phyloP scores from a whole-genome alignment of 2,113 vertebrate species.

The Pao palembangensis region DNA sequence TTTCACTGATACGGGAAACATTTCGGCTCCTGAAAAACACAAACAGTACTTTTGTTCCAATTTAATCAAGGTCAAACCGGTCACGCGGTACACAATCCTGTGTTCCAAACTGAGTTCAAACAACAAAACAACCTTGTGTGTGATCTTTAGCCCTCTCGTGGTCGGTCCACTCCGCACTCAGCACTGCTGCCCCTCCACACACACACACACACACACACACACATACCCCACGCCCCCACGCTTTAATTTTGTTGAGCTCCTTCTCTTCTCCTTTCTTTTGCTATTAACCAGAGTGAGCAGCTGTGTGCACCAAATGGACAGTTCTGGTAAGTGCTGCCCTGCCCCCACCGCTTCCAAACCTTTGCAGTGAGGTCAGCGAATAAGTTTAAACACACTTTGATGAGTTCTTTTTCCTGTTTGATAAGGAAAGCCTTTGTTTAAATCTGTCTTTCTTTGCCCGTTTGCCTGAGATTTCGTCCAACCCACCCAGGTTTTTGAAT shows the following conservation, averaged over 20 bases:
- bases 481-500: constrained; percentile 39
- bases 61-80: constrained; percentile 33
- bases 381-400: constrained; percentile 35
- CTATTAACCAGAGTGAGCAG: constrained; percentile 41
- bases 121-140: constrained; percentile 29
- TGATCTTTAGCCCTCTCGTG: neutral
- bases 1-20: too few species aligned
- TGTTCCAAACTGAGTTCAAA: constrained; percentile 26
- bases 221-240: neutral
- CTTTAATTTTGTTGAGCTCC: constrained; percentile 39
- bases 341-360: constrained; percentile 53
- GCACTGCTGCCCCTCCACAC: neutral
- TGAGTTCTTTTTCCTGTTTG: constrained; percentile 29
- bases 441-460: constrained; percentile 30
- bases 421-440: constrained; percentile 26
- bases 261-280: constrained; percentile 20
- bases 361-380: constrained; percentile 23
- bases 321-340: constrained; percentile 32
- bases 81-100: constrained; percentile 4
- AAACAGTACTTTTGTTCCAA: neutral
- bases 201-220: neutral
- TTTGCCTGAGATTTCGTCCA: constrained; percentile 1
- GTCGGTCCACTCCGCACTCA: too few species aligned
- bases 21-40: neutral
- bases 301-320: constrained; percentile 65